Conservation (phyloP, 2,888 invertebrate species). For the Hypena proboscidalis region DNA sequence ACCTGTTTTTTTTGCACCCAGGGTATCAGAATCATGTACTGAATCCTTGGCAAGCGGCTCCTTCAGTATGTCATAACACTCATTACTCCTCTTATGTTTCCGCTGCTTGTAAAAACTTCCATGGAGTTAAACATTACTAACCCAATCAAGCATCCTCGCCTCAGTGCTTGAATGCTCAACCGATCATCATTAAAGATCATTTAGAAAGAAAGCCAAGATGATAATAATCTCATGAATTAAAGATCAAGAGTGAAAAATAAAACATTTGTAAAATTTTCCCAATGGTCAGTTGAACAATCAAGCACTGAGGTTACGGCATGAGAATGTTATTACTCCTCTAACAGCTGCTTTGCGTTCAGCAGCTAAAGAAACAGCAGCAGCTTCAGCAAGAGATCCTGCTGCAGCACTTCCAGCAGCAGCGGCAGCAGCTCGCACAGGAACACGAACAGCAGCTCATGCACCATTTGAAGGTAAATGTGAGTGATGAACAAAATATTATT, state of each 20-base stretch:
- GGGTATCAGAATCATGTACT: no score
- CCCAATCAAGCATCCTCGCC: conserved; percentile 7
- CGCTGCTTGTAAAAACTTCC: not conserved
- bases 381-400: conserved; percentile 95
- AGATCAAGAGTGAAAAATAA: no score
- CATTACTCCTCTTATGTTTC: not conserved
- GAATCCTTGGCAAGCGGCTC: no score
- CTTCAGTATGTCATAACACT: no score
- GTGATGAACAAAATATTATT: conserved; percentile 20
- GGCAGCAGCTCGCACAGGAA: conserved; percentile 95
- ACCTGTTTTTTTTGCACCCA: no score
- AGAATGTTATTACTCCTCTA: conserved; percentile 14
- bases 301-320: no score
- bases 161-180: no score
- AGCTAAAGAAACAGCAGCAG: conserved; percentile 97
- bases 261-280: no score
- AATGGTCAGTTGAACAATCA: no score
- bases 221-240: no score
- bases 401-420: conserved; percentile 96
- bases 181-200: no score
- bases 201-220: no score
- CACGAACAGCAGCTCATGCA: conserved; percentile 96
- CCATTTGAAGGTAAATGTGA: conserved; percentile 90
- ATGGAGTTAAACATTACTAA: conserved; percentile 16
- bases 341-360: conserved; percentile 64